A percentile compares a stretch with the other conserved stretches of the same genome.
Conservation (phyloP, 2,888 invertebrate genomes). For the Drosophila pegasa region DNA sequence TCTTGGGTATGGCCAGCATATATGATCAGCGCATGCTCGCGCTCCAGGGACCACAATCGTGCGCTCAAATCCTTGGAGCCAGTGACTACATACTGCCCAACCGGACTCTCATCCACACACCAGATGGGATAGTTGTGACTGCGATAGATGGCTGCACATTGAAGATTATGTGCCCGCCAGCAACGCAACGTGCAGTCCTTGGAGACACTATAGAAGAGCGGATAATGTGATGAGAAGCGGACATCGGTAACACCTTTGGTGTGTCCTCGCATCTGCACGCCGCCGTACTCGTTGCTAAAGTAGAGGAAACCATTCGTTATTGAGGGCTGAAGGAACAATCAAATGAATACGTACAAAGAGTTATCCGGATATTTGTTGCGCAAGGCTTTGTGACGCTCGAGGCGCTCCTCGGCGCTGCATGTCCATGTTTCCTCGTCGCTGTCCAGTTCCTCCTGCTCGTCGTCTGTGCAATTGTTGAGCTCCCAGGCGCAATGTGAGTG, state of each 20-base stretch:
- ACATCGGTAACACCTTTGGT: conserved; percentile 89
- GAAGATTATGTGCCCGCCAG: conserved; percentile 89
- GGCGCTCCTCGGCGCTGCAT: conserved; percentile 46
- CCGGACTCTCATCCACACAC: conserved; percentile 91
- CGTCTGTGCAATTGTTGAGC: conserved; percentile 70
- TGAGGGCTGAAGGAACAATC: neutral
- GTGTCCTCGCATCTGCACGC: conserved; percentile 89
- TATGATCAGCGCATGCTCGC: conserved; percentile 92
- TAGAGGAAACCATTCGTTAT: neutral
- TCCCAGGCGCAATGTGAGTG: conserved; percentile 81
- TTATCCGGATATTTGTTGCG: conserved; percentile 77
- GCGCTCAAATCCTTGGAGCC: conserved; percentile 95
- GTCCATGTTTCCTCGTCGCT: conserved; percentile 38
- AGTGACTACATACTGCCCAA: conserved; percentile 93
- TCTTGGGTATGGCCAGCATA: conserved; percentile 95
- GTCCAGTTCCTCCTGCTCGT: conserved; percentile 63
- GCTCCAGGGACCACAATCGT: conserved; percentile 92
- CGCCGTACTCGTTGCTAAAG: conserved; percentile 84
- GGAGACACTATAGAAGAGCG: conserved; percentile 89
- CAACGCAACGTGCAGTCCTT: conserved; percentile 92
- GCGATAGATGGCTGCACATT: conserved; percentile 88
- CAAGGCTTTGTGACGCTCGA: conserved; percentile 46
- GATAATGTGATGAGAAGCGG: conserved; percentile 86
- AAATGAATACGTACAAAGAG: conserved; percentile 76
- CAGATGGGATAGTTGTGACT: conserved; percentile 96